Evolutionary conservation across 2,113 vertebrate species (phyloP), one percentile per base, ranked within the genome.

Genomic region (Pelecanoides urinatrix): DNA sequence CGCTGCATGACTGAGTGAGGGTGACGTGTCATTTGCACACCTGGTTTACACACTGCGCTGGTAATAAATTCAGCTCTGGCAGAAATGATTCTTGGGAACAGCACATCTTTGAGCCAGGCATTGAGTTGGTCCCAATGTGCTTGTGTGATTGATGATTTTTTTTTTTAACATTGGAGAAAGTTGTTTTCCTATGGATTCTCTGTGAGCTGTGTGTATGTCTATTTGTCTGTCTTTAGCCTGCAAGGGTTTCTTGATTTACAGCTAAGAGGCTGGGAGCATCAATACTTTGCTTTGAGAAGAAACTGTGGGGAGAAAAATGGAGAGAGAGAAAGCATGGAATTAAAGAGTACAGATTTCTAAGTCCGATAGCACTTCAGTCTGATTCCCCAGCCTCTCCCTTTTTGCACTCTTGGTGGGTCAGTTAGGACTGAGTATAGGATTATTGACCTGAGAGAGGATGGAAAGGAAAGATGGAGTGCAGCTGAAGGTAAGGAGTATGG

Each of bases 341-440:
- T 59, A 59, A 47, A 40, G 63, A 53, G 56, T n/a, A 22, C 6
- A 7, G 49, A 45, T 53, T 72, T 40, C 32, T n/a, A 13, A 68
- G 44, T 20, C 38, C 1, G 0, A 36, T 16, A n/a, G n/a, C 2
- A 0, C n/a, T 52, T 84, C 25, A 34, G 62, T 36, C 22, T 13
- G 4, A 36, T 62, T 53, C 50, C 23, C 55, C 58, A 79, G 62
- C 47, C 80, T 45, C 70, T 70, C 42, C 38, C 59, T 70, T 80
- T 40, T 32, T 58, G 44, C 40, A 52, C 32, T 26, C 36, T 79
- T 30, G 9, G 8, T 29, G 42, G 53, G 38, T 63, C 49, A 63
- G 32, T 67, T 76, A 53, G 50, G 83, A 52, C 36, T 14, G 63
- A 53, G 8, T 58, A 26, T 58, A 40, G 67, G 36, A 32, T 67